A percentile compares a stretch with the other conserved stretches of the same genome.
Evolutionary conservation across 2,113 vertebrate genomes (phyloP).

Genomic region (Probosciger aterrimus): DNA sequence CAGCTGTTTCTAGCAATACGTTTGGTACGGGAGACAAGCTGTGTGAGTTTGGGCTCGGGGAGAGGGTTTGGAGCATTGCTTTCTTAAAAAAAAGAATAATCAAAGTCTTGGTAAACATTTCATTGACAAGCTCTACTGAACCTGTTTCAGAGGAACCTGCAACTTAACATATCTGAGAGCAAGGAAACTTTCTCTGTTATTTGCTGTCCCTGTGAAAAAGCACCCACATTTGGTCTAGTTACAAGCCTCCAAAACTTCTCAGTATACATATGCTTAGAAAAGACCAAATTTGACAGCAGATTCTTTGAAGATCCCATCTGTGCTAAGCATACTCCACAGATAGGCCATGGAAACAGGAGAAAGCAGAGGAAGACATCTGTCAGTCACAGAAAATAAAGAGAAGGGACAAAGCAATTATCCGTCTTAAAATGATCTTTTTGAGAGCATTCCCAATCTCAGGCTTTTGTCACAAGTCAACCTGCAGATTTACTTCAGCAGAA

Average conservation of each 20-base stretch:
- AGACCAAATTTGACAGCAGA: constrained; percentile 25
- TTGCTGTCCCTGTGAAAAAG: constrained; percentile 40
- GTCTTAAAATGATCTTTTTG: constrained; percentile 25
- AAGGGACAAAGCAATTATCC: constrained; percentile 8
- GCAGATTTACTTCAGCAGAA: background rate
- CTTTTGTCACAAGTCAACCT: background rate
- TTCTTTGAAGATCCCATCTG: constrained; percentile 42
- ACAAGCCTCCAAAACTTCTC: background rate
- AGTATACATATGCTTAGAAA: constrained; percentile 8
- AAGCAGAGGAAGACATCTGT: background rate
- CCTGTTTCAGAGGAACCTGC: background rate
- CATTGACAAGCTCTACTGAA: background rate
- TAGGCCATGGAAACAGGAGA: background rate
- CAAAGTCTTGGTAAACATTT: background rate
- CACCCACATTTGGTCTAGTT: background rate
- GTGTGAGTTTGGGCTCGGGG: background rate
- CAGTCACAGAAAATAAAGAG: background rate
- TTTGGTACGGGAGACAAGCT: background rate
- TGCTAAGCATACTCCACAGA: background rate
- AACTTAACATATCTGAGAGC: background rate
- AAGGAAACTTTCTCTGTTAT: background rate
- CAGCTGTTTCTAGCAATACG: background rate
- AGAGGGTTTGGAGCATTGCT: background rate
- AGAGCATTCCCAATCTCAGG: background rate
- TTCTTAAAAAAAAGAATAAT: background rate